Percentiles rank a stretch among this genome's conserved stretches.
phyloP scores from a whole-genome alignment of 2,888 invertebrate genomes.

The Philereme vetulata region DNA sequence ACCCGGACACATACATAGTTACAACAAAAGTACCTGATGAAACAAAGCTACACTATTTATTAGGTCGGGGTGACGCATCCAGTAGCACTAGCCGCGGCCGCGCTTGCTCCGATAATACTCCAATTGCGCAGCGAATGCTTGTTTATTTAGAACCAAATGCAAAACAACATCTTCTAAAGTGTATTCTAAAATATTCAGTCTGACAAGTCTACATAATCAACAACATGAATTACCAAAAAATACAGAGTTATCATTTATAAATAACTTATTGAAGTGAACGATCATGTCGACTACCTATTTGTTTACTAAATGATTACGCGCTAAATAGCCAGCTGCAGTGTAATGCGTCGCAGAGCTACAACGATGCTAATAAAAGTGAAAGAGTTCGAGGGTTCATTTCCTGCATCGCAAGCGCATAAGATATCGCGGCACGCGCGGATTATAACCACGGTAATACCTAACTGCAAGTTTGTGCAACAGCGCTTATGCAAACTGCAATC shows the following conservation, averaged over 20 bases:
- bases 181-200: no score
- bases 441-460: constrained; percentile 70
- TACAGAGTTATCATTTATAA: not conserved
- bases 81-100: constrained; percentile 37
- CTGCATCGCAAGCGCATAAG: constrained; percentile 62
- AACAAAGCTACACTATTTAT: constrained; percentile 52
- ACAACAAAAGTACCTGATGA: constrained; percentile 19
- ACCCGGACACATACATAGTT: constrained; percentile 58
- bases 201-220: no score
- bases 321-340: not conserved
- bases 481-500: constrained; percentile 76
- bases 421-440: constrained; percentile 72
- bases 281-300: not conserved
- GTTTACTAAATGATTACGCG: not conserved
- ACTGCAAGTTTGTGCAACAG: constrained; percentile 71
- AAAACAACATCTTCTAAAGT: not conserved
- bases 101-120: constrained; percentile 46
- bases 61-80: constrained; percentile 55
- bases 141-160: constrained; percentile 6
- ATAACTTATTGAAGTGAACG: constrained; percentile 9
- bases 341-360: constrained; percentile 8
- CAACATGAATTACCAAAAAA: no score
- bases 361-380: constrained; percentile 58
- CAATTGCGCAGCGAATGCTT: constrained; percentile 62
- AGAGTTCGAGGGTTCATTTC: constrained; percentile 71